Evolutionary conservation across 2,797 vertebrate genomes (phyloP), one percentile per base, ranked within the genome.

Genomic region (Alosa sapidissima): DNA sequence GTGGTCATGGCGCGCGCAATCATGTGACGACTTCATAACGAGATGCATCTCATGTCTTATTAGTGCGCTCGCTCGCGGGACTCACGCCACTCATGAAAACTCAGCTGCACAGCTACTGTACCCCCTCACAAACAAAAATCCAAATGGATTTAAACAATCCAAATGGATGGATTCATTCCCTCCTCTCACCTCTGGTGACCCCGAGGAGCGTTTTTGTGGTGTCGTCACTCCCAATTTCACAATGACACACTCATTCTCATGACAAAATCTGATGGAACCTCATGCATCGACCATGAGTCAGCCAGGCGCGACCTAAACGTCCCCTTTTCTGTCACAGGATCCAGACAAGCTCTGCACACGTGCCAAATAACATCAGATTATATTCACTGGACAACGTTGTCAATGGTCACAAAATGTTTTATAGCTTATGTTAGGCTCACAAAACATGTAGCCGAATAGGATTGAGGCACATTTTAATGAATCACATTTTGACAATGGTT

Each of bases 11-110:
- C 82, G 89, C 84, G n/a, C 92, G 83, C 85, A 84, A 93, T 96
- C 98, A 99, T 98, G 98, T 99, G 98, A 98, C 91, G 92, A 90
- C 87, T 87, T 81, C 91, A 92, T 97, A 97, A 97, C 95, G 84
- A 93, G 96, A 91, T 86, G 89, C 96, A 94, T 90, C 95, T 96
- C 95, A 95, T 95, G 94, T 86, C 92, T 93, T 78, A 94, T 96
- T 95, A 95, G 88, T 19, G 1, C 54, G 62, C 85, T 85, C 55
- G 82, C 36, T 51, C 52, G 52, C 28, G 54, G 47, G 82, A 33
- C 84, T 85, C 85, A 8, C 45, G 85, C 47, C 47, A 75, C 75
- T 86, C 81, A 60, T 87, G 81, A 47, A 5, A 45, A 14, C 13
- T 41, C 72, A 78, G 72, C 41, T 78, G 72, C 41, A 2, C 3